Evolutionary conservation across 2,113 vertebrate genomes (phyloP).

Genomic region (Rhizomys pruinosus): DNA sequence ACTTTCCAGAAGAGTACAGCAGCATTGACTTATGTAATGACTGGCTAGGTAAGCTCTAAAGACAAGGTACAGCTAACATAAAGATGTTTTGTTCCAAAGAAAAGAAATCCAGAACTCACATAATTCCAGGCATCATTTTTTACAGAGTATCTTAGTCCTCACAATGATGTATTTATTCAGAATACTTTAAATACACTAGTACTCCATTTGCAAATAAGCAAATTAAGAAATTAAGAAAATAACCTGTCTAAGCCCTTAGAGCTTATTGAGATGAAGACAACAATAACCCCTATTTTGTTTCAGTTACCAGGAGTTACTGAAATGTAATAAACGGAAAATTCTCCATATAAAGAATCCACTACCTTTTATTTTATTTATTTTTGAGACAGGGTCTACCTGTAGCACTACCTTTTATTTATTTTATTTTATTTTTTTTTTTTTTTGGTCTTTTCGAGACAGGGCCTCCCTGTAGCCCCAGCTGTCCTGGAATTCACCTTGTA

Average conservation of each 20-base stretch:
- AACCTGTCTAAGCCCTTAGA: conserved; percentile 2
- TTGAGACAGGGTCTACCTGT: no score
- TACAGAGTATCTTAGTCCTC: conserved; percentile 39
- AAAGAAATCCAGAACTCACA: conserved; percentile 30
- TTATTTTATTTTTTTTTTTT: no score
- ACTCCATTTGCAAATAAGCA: conserved; percentile 53
- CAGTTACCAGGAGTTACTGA: neutral
- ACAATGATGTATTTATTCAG: conserved; percentile 40
- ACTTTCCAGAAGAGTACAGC: no score
- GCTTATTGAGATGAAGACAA: conserved; percentile 17
- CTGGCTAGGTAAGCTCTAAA: neutral
- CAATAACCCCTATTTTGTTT: neutral
- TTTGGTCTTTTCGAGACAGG: no score
- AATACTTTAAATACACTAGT: conserved; percentile 39
- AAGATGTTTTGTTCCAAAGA: conserved; percentile 8
- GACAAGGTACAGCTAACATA: neutral
- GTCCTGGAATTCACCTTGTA: no score
- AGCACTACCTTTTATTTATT: no score
- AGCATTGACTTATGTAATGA: no score
- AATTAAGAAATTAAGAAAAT: conserved; percentile 43
- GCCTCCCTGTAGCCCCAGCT: no score
- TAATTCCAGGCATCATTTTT: neutral
- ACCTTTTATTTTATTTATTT: no score
- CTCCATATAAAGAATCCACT: no score
- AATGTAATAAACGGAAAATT: no score